A percentile compares a stretch with the other conserved stretches of the same genome.
phyloP scores from a whole-genome alignment of 2,113 vertebrate species.

The Anoura caudifer region DNA sequence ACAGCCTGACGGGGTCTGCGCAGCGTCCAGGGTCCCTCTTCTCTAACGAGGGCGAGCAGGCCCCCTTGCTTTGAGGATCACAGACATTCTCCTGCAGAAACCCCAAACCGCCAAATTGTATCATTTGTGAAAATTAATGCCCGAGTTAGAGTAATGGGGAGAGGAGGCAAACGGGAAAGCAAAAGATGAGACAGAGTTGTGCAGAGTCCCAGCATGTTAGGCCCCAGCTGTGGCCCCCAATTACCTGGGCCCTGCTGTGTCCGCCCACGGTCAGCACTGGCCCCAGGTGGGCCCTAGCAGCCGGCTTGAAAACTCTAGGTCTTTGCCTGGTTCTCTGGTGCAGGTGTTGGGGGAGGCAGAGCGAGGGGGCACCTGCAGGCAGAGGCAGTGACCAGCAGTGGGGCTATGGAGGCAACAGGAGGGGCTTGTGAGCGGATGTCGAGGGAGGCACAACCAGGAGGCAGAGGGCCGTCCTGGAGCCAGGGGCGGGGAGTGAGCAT shows the following conservation, averaged over 20 bases:
- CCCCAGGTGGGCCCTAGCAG: neutral
- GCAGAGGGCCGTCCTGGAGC: neutral
- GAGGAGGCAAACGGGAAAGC: neutral
- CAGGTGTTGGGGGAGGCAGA: neutral
- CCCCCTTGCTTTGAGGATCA: neutral
- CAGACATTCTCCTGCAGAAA: constrained; percentile 58
- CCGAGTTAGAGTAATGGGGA: neutral
- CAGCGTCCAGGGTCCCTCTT: neutral
- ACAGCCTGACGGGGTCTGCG: neutral
- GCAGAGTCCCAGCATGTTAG: neutral
- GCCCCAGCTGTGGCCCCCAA: neutral
- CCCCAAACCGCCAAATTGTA: constrained; percentile 42
- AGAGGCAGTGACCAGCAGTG: neutral
- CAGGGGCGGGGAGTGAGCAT: neutral
- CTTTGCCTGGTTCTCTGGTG: neutral
- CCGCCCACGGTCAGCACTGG: neutral
- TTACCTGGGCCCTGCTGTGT: neutral
- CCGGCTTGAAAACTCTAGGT: neutral
- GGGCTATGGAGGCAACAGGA: neutral
- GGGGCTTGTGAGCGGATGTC: neutral
- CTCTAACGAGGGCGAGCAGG: neutral
- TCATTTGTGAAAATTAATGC: constrained; percentile 63
- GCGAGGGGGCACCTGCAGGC: neutral
- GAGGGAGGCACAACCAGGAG: neutral
- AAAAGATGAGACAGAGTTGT: neutral